Evolutionary conservation across 2,113 vertebrate species (phyloP).

Genomic region (Rynchops niger): DNA sequence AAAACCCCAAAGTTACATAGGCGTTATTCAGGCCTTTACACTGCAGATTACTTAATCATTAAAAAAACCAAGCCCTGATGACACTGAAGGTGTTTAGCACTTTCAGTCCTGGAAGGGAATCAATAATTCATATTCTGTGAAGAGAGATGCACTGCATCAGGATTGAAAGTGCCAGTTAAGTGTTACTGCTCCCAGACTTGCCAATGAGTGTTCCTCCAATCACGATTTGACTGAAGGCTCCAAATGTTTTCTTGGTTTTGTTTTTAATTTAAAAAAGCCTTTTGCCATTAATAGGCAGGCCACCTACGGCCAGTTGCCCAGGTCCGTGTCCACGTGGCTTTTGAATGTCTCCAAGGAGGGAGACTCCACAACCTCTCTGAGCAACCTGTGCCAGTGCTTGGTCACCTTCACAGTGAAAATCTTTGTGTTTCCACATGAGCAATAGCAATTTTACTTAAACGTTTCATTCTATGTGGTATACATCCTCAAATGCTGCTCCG

Average conservation of each 20-base stretch:
- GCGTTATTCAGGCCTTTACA: not conserved
- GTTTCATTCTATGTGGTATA: not conserved
- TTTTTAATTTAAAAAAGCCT: not conserved
- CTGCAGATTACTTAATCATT: not conserved
- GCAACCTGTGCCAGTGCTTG: not conserved
- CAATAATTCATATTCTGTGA: not conserved
- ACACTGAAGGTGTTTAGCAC: not conserved
- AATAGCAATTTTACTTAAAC: not conserved
- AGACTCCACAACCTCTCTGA: not conserved
- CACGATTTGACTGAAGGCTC: not conserved
- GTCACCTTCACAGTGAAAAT: not conserved
- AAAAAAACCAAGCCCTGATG: not conserved
- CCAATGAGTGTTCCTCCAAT: not conserved
- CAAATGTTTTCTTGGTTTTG: not conserved
- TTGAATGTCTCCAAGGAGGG: not conserved
- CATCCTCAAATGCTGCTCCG: not conserved
- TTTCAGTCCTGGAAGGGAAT: not conserved
- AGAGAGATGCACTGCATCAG: not conserved
- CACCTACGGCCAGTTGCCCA: not conserved
- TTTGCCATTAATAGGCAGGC: not conserved
- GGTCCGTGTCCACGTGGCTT: not conserved
- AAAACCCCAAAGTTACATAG: rapidly evolving
- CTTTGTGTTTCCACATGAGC: not conserved
- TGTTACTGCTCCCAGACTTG: not conserved
- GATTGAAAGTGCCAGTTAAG: not conserved